Evolutionary conservation across 2,888 invertebrate species (phyloP).

Genomic region (Andrena flavipes): DNA sequence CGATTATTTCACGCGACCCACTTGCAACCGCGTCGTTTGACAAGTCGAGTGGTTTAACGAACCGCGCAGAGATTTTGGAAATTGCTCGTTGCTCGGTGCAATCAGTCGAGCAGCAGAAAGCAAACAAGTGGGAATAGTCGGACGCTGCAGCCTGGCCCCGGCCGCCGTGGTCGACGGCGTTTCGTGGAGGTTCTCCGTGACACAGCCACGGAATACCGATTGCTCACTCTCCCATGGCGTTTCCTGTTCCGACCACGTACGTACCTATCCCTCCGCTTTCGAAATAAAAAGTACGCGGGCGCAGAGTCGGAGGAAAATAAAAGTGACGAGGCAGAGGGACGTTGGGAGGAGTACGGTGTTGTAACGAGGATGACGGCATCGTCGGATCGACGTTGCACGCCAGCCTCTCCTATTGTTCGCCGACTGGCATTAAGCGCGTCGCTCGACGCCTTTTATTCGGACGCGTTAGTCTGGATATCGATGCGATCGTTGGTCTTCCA

Average conservation of each 20-base stretch:
- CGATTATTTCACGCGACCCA: too few relatives aligned
- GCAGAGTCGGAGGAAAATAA: background rate
- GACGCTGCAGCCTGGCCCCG: conserved; percentile 23
- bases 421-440: conserved; percentile 59
- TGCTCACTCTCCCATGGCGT: conserved; percentile 80
- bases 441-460: conserved; percentile 60
- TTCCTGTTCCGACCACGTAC: conserved; percentile 79
- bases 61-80: too few relatives aligned
- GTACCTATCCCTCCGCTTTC: conserved; percentile 71
- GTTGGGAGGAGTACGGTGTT: conserved; percentile 4
- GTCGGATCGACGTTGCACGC: conserved; percentile 73
- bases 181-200: conserved; percentile 54
- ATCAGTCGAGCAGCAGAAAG: too few relatives aligned
- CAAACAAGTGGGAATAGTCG: too few relatives aligned
- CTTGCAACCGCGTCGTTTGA: too few relatives aligned
- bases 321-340: background rate
- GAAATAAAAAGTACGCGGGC: conserved; percentile 63
- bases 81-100: too few relatives aligned
- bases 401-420: conserved; percentile 72
- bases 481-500: conserved; percentile 1
- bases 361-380: conserved; percentile 63
- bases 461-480: background rate
- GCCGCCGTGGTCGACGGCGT: conserved; percentile 34
- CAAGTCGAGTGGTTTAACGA: too few relatives aligned
- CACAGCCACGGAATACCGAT: conserved; percentile 75